Base-by-base conservation (phyloP, 1,140 invertebrate genomes). In the Caerostris extrusa region DNA sequence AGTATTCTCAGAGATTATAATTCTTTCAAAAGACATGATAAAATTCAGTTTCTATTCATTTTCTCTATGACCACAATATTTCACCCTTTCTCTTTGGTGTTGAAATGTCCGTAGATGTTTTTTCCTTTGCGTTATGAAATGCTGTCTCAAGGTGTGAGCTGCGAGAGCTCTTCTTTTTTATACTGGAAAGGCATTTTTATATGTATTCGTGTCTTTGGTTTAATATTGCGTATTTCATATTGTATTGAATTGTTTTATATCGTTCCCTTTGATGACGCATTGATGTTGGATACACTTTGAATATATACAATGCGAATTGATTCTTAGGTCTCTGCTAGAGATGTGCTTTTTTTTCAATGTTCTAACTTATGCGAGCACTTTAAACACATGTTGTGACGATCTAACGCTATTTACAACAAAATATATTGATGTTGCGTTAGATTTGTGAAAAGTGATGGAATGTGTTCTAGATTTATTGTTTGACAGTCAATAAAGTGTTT, bases 401-500 rank as follows among this genome's bases (percentile, higher is more conserved):
- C 92, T 88, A 93, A 93, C 85, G 85, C 85, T 93, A 69, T 88
- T 88, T 88, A 61, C 53, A 34, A 55, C 3, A 93, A 81, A 87
- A 90, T 10, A n/a, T 53, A 86, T 86, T 19, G 34, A 55, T 93
- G 92, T 93, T 93, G 83, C 85, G 92, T 93, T 88, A 93, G 91
- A 93, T 12, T 57, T 93, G 83, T 86, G n/a, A 77, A 53, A 88
- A 56, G 14, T 92, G 55, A 61, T 87, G 85, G 67, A 93, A 77
- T 88, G 56, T 93, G 92, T 93, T 93, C 92, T 93, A 93, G 85
- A 93, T 88, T 93, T 93, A 88, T 93, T 93, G 81, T 93, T 93
- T 93, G 88, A 93, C 64, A 93, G 92, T 87, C 17, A 93, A 88
- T 93, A 93, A 93, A 93, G 60, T 93, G 92, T 88, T 93, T 93